phyloP scores from a whole-genome alignment of 2,888 invertebrate genomes.

The Cantharis nigra region DNA sequence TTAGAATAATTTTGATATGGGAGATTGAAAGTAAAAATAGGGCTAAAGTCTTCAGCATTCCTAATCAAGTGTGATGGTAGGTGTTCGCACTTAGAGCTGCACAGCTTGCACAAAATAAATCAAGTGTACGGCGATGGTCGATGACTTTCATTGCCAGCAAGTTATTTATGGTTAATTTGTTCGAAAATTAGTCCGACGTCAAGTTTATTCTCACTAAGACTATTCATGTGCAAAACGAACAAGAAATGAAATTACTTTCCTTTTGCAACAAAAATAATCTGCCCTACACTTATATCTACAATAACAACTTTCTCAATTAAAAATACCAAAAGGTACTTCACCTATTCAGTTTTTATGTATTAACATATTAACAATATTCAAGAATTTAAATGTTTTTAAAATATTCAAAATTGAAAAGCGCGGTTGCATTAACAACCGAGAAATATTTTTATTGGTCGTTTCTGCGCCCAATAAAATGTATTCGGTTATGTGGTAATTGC shows the following conservation, averaged over 20 bases:
- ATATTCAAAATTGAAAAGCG: not conserved
- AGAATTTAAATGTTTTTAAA: not conserved
- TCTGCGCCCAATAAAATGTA: not conserved
- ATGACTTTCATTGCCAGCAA: conserved; percentile 39
- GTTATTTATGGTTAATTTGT: conserved; percentile 39
- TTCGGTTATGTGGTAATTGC: not conserved
- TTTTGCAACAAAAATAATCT: not conserved
- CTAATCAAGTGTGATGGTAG: conserved; percentile 32
- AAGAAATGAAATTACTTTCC: not conserved
- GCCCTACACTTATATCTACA: too few relatives aligned
- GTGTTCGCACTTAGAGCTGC: conserved; percentile 43
- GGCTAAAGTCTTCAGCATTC: not conserved
- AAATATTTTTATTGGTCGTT: not conserved
- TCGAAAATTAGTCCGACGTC: conserved; percentile 37
- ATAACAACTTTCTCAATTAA: not conserved
- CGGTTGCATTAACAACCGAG: not conserved
- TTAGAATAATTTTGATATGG: not conserved
- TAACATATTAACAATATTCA: not conserved
- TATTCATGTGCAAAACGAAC: not conserved
- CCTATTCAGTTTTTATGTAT: too few relatives aligned
- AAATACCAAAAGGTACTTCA: not conserved
- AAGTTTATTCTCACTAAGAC: conserved; percentile 22
- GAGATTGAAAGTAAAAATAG: not conserved
- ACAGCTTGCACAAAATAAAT: conserved; percentile 42
- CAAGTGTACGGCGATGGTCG: conserved; percentile 33